Conservation (phyloP, 2,888 invertebrate genomes). For the Ectemnius cavifrons region DNA sequence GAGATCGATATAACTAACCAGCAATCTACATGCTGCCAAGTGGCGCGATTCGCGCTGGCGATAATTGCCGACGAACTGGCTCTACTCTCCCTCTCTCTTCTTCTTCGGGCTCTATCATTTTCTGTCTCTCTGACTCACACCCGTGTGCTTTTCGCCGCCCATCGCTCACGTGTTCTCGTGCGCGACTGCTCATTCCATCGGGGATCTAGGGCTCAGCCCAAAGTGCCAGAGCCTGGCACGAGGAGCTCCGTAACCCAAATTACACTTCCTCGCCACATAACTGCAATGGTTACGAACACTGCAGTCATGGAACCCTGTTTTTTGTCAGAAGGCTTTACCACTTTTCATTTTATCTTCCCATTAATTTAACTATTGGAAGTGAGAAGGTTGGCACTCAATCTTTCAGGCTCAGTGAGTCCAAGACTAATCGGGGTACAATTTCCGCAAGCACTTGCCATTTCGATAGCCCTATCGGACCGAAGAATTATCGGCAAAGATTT, state of each 20-base stretch:
- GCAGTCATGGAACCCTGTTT: no score
- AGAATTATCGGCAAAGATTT: slow-evolving; percentile 30
- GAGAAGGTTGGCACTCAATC: no score
- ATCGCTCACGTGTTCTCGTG: slow-evolving; percentile 69
- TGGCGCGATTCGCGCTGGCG: slow-evolving; percentile 60
- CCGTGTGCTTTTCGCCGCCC: slow-evolving; percentile 66
- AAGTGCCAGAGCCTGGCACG: slow-evolving; percentile 71
- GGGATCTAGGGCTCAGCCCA: slow-evolving; percentile 61
- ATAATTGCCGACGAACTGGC: slow-evolving; percentile 66
- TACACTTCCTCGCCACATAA: slow-evolving; percentile 31
- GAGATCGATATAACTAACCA: slow-evolving; percentile 56
- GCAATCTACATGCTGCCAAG: slow-evolving; percentile 59
- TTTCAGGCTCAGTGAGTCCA: no score
- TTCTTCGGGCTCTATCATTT: background rate
- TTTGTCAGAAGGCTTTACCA: no score
- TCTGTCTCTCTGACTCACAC: slow-evolving; percentile 7
- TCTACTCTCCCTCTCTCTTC: slow-evolving; percentile 29
- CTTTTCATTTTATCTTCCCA: no score
- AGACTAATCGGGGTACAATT: slow-evolving; percentile 24
- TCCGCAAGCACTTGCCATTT: slow-evolving; percentile 8
- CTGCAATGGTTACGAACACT: no score
- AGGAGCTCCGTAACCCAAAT: slow-evolving; percentile 62
- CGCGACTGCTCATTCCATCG: slow-evolving; percentile 69
- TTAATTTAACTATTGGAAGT: no score
- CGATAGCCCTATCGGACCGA: slow-evolving; percentile 19